Evolutionary conservation across 2,797 vertebrate species (phyloP).

Genomic region (Limnodromus scolopaceus): DNA sequence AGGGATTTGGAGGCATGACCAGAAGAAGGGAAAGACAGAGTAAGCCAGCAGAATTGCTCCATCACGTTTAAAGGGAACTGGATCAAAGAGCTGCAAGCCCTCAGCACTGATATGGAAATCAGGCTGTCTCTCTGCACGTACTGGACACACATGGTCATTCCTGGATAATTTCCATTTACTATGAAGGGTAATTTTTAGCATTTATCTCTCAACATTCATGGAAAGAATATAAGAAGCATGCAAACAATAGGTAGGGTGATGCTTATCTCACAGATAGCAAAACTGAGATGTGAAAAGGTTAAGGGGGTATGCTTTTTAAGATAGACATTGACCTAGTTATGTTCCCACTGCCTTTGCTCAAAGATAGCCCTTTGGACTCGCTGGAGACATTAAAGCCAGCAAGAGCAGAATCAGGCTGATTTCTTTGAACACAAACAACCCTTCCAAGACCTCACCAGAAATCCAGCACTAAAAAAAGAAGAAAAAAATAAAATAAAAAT

Average conservation of each 20-base stretch:
- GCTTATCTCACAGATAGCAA: not conserved
- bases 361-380: not conserved
- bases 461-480: not conserved
- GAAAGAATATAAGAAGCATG: not conserved
- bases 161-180: not conserved
- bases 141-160: not conserved
- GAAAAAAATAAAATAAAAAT: not conserved
- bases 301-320: not conserved
- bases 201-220: not conserved
- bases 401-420: not conserved
- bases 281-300: not conserved
- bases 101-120: not conserved
- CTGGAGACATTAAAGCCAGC: not conserved
- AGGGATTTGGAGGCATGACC: not conserved
- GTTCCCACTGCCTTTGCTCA: not conserved
- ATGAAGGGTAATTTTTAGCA: not conserved
- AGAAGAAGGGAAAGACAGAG: not conserved
- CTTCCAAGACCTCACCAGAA: not conserved
- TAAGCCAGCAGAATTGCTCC: not conserved
- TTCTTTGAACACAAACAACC: not conserved
- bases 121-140: not conserved
- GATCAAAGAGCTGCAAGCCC: not conserved
- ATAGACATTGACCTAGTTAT: not conserved
- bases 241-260: not conserved
- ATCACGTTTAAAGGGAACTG: not conserved